A percentile compares a stretch with the other conserved stretches of the same genome.
Conservation (phyloP, 2,888 invertebrate species). For the Latrodectus elegans region DNA sequence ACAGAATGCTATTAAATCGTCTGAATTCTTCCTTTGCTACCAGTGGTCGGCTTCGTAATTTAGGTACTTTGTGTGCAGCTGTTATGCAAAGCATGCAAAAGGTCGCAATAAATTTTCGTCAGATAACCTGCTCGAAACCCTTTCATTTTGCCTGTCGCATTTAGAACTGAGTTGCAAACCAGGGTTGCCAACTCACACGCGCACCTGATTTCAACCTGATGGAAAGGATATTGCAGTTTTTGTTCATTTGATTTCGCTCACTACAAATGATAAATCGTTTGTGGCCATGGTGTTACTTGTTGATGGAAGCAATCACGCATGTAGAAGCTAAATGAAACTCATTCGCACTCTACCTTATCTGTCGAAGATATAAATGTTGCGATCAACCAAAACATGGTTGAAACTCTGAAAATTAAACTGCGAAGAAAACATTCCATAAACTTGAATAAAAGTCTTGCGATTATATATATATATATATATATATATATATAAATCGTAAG, state of each 20-base stretch:
- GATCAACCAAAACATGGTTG: no score
- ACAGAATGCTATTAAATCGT: background rate
- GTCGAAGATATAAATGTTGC: no score
- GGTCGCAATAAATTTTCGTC: background rate
- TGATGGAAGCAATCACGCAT: no score
- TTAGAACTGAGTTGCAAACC: background rate
- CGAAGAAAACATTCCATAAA: no score
- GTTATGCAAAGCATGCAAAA: background rate
- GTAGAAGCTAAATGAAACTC: no score
- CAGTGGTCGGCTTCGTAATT: background rate
- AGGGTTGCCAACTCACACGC: background rate
- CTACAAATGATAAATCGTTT: no score
- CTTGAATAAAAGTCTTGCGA: no score
- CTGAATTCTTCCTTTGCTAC: background rate
- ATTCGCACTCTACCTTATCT: no score
- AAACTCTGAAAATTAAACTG: no score
- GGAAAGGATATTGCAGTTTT: background rate
- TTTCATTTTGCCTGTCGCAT: background rate
- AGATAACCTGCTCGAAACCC: background rate
- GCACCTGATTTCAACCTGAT: background rate
- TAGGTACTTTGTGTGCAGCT: background rate
- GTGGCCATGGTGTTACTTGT: no score
- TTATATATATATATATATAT: background rate
- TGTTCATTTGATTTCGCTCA: no score
- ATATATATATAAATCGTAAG: background rate